Evolutionary conservation across 2,113 vertebrate species (phyloP), one percentile per base, ranked within the genome.

Genomic region (Protobothrops flavoviridis): DNA sequence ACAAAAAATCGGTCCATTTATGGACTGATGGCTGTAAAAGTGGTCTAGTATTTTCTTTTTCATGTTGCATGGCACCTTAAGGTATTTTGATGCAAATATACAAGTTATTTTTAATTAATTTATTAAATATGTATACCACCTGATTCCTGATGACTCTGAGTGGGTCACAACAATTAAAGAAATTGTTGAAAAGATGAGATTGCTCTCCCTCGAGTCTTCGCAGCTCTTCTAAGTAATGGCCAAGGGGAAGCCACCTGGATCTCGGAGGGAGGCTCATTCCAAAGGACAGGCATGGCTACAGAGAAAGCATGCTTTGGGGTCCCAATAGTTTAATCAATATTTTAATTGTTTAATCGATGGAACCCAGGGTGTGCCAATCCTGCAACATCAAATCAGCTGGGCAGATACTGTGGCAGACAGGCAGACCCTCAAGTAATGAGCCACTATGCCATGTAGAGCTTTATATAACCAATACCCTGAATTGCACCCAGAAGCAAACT

Each of bases 81-180:
- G 94, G 29, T n/a, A 69, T 5, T 13, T 55, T 43, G 85, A 53
- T 95, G 93, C 91, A 95, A 94, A 92, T 0, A 0, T 59, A 53
- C 10, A 4, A 50, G 48, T 90, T 91, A n/a, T 89, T 90, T 33
- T 26, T 33, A 39, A 53, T 89, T 33, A n/a, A 90, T 50, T 6
- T 61, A 69, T n/a, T 69, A n/a, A n/a, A 69, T n/a, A n/a, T 2
- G 29, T 15, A n/a, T 13, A 29, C 29, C 1, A 15, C 64, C 29
- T 1, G 4, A n/a, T n/a, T 69, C 12, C 29, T 69, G n/a, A n/a
- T n/a, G 29, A n/a, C 64, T 69, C 29, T 15, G 64, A 1, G 29
- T 12, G 29, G 11, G 12, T 15, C 4, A n/a, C 29, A 15, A 69
- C 26, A 69, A 33, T 74, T 15, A 74, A 17, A 74, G 13, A 33